A percentile compares a stretch with the other conserved stretches of the same genome.
Conservation (phyloP, 2,113 vertebrate genomes). For the Corythornis cristatus region DNA sequence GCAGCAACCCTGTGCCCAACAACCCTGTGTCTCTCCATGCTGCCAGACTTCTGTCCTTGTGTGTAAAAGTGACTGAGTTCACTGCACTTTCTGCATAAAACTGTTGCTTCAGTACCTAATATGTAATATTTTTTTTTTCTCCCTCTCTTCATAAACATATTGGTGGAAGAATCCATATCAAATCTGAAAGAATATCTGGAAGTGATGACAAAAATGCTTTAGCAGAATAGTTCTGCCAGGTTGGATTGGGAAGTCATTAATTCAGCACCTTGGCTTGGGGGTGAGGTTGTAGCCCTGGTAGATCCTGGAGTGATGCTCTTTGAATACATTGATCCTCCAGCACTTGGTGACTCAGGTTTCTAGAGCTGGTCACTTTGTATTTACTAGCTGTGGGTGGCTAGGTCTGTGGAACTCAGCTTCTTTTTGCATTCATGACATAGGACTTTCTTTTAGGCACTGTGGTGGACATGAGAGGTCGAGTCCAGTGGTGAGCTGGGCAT, state of each 20-base stretch:
- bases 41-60: neutral
- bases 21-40: neutral
- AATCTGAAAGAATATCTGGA: neutral
- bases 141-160: neutral
- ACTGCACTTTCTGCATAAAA: neutral
- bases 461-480: neutral
- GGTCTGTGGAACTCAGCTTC: neutral
- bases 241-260: neutral
- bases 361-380: neutral
- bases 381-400: neutral
- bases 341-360: neutral
- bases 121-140: neutral
- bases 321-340: neutral
- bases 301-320: neutral
- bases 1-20: neutral
- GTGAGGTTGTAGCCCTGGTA: neutral
- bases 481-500: neutral
- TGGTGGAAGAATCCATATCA: neutral
- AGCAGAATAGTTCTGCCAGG: neutral
- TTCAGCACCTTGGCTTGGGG: accelerated
- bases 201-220: neutral
- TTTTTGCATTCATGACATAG: neutral
- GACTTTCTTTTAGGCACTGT: neutral
- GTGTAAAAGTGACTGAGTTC: neutral
- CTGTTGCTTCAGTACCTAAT: neutral